Evolutionary conservation across 2,797 vertebrate species (phyloP), one percentile per base, ranked within the genome.

Genomic region (Semotilus atromaculatus): DNA sequence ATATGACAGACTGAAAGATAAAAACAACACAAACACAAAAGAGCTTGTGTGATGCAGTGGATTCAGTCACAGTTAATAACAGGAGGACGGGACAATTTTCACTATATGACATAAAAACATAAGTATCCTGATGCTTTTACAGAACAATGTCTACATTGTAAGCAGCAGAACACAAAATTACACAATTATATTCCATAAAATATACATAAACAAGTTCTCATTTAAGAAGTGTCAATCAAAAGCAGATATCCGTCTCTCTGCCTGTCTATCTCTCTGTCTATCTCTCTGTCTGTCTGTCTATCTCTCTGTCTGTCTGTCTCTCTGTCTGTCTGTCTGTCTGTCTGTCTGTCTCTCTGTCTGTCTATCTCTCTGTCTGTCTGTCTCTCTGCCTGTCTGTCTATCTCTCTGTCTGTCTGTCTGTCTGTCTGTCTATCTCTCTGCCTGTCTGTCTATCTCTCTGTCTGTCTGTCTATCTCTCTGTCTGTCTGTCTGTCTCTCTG

Each of bases 401-500:
- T 1, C 11, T 40, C 0, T 40, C 40, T 40, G 0, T 40, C 40
- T 43, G 40, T 0, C 10, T 10, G 2, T 40, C 40, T 48, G 1
- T 0, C 51, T 8, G 2, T 3, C 19, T 53, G 2, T 6, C 16
- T 2, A 0, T 3, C 18, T 53, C 0, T 19, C 48, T 7, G 1
- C 0, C 51, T 7, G 1, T 13, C 48, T 19, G 2, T 53, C 18
- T 45, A 0, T 1, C 14, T 48, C 3, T 0, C 51, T 7, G 6
- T 8, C 19, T 3, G 0, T 19, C 48, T 51, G 0, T 19, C 18
- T 13, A 0, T 14, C 13, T 45, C 1, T 0, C 43, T 45, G 1
- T 1, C 14, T 16, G 13, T 45, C 43, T 45, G 18, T 7, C 51
- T 21, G 0, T 53, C 51, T 7, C 2, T 53, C 19, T 53, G 51